These are phyloP conservation scores for Tichodroma muraria DNA, from an alignment of 2,113 vertebrate species.

Conservation along the genomic window DNA sequence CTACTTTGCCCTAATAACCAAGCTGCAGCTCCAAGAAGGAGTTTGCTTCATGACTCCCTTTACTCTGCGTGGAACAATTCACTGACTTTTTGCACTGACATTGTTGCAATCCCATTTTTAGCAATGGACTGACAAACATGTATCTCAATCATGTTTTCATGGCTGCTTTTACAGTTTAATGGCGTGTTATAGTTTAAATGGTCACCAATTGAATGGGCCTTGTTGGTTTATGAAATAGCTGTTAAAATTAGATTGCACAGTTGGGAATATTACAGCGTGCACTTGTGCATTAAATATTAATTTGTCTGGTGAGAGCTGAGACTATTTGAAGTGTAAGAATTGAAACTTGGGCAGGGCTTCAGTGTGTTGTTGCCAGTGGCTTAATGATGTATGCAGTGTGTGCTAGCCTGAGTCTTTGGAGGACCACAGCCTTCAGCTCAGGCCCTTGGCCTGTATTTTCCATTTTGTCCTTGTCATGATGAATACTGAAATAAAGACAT, in stretches of 20 bases:
- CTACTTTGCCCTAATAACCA: not conserved
- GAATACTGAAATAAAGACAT: not conserved
- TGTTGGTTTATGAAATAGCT: slow-evolving; percentile 68
- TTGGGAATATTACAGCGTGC: slow-evolving; percentile 41
- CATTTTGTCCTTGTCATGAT: not conserved
- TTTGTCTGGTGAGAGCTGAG: slow-evolving; percentile 59
- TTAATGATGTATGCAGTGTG: not conserved
- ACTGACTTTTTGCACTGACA: not conserved
- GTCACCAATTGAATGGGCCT: slow-evolving; percentile 55
- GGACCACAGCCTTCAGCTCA: not conserved
- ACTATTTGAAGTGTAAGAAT: slow-evolving; percentile 55
- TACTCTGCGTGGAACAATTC: not conserved
- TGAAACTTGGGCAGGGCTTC: slow-evolving; percentile 51
- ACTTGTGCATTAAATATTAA: slow-evolving; percentile 63
- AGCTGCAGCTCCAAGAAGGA: not conserved
- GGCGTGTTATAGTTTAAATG: slow-evolving; percentile 38
- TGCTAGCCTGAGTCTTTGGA: not conserved
- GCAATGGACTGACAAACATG: not conserved
- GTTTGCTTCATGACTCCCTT: not conserved
- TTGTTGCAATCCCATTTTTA: not conserved
- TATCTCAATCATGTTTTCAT: slow-evolving; percentile 35
- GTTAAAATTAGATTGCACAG: slow-evolving; percentile 49
- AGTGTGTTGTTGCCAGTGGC: not conserved
- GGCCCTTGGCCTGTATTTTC: not conserved
- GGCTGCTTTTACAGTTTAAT: slow-evolving; percentile 37